Conservation (phyloP, 2,113 vertebrate genomes). For the Nerophis lumbriciformis region DNA sequence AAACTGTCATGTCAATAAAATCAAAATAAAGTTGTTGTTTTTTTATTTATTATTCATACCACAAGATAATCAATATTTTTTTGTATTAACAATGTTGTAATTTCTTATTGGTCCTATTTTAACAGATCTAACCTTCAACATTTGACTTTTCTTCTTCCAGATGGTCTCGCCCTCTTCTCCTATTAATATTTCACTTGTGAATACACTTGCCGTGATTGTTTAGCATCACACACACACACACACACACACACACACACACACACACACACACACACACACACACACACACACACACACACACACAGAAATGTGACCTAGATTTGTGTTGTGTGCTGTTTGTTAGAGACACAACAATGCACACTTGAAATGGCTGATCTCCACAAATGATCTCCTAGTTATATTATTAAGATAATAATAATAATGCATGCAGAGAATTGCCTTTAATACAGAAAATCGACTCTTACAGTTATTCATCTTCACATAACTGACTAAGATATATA, state of each 20-base stretch:
- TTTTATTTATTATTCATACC: too few relatives aligned
- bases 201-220: conserved; percentile 54
- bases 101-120: too few relatives aligned
- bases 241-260: conserved; percentile 14
- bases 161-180: conserved; percentile 42
- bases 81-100: too few relatives aligned
- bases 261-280: neutral
- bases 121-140: conserved; percentile 6
- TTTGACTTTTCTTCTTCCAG: conserved; percentile 49
- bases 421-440: neutral
- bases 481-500: conserved; percentile 38
- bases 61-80: too few relatives aligned
- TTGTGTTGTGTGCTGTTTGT: conserved; percentile 22
- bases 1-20: too few relatives aligned
- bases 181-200: conserved; percentile 68
- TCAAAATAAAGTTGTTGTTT: too few relatives aligned
- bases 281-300: conserved; percentile 1
- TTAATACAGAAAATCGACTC: conserved; percentile 19
- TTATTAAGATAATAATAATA: conserved; percentile 10
- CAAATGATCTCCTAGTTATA: conserved; percentile 10
- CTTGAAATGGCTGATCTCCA: neutral
- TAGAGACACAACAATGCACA: conserved; percentile 8
- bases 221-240: conserved; percentile 43
- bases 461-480: conserved; percentile 10
- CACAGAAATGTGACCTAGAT: conserved; percentile 57